Evolutionary conservation across 2,888 invertebrate genomes (phyloP), one percentile per base, ranked within the genome.

Genomic region (Thecophora atra): DNA sequence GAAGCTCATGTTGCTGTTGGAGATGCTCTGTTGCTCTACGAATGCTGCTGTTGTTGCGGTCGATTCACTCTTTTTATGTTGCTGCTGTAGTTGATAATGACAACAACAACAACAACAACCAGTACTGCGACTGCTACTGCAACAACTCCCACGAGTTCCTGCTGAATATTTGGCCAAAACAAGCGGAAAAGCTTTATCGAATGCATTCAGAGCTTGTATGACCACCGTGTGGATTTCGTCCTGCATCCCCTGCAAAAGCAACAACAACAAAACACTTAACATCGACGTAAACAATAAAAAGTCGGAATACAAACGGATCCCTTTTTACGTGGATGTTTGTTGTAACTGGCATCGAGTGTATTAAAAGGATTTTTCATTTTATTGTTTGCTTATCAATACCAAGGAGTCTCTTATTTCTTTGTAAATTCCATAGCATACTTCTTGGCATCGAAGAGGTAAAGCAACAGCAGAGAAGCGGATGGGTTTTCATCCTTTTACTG

Each of bases 171-270:
- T 85, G 79, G 81, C 82, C 81, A 86, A 80, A 79, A 85, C 81
- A 82, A 83, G 82, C 78, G 84, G 81, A 82, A 86, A 85, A 81
- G 85, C 81, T 81, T 83, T 84, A 81, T 86, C 86, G 81, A 87
- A 84, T 76, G 86, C 83, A 79, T 83, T 83, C 78, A 87, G 80
- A 74, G 86, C 85, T 79, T 87, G 87, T 81, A 86, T 86, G 79
- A 86, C 85, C 80, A 87, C 87, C 74, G 86, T 86, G 79, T 87
- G 86, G 77, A 86, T 87, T 74, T 86, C 86, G 79, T 87, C 87
- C 78, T 83, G 84, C 71, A 87, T 81, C 75, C 87, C 87, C 86
- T 86, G 77, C 70, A 81, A 71, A 71, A 68, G 60, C 17, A 70
- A 71, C 67, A 64, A 51, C 47, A 69, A 69, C 60, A 71, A 60